phyloP scores from a whole-genome alignment of 2,888 invertebrate genomes.

The Sylvicola fuscatus region DNA sequence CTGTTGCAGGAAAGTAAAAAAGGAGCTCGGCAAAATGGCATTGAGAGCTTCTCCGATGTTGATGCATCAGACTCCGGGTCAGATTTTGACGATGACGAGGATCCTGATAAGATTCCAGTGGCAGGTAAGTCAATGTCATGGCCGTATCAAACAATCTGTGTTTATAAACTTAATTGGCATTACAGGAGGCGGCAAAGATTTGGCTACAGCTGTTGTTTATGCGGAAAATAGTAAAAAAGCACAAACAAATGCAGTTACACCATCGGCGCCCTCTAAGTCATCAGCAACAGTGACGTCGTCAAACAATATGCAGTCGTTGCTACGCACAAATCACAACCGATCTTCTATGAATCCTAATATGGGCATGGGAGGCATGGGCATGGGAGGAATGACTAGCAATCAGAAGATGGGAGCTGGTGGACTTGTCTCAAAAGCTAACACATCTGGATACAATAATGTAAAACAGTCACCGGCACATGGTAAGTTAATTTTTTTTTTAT shows the following conservation, averaged over 20 bases:
- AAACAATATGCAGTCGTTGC: background rate
- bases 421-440: slow-evolving; percentile 26
- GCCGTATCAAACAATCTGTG: slow-evolving; percentile 1
- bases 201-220: slow-evolving; percentile 57
- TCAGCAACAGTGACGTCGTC: slow-evolving; percentile 2
- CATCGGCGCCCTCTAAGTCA: slow-evolving; percentile 1
- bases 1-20: slow-evolving; percentile 2
- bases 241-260: slow-evolving; percentile 1
- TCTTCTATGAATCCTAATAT: background rate
- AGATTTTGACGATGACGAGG: slow-evolving; percentile 73
- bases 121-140: slow-evolving; percentile 51
- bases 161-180: slow-evolving; percentile 3
- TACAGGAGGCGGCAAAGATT: slow-evolving; percentile 65
- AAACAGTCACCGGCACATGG: slow-evolving; percentile 11
- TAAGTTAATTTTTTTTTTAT: background rate
- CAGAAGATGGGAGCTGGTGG: slow-evolving; percentile 15
- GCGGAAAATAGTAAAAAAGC: slow-evolving; percentile 15
- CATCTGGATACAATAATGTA: slow-evolving; percentile 33
- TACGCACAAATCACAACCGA: background rate
- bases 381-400: too few relatives aligned
- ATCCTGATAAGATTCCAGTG: slow-evolving; percentile 81
- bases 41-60: slow-evolving; percentile 15
- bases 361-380: too few relatives aligned
- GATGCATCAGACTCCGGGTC: slow-evolving; percentile 34
- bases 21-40: background rate